phyloP scores from a whole-genome alignment of 2,797 vertebrate genomes.

The Balearica regulorum region DNA sequence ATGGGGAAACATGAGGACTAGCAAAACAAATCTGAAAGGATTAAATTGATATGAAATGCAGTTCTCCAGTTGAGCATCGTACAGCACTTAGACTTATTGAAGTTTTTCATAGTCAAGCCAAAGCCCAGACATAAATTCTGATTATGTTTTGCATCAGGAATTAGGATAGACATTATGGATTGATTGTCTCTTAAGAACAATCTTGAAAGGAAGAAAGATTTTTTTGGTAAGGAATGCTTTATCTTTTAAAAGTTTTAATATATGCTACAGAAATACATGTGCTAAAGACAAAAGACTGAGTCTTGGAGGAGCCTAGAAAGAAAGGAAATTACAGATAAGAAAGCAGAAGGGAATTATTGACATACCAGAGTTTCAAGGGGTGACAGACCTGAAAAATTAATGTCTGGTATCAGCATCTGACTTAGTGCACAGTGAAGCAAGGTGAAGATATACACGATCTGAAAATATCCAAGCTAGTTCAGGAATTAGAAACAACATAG shows the following conservation, averaged over 20 bases:
- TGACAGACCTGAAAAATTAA: background rate
- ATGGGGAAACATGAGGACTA: background rate
- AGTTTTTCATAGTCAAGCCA: background rate
- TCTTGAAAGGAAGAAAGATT: background rate
- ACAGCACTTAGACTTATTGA: background rate
- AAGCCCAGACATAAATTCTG: background rate
- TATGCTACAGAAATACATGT: background rate
- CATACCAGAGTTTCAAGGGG: background rate
- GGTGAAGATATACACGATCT: background rate
- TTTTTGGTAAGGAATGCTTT: background rate
- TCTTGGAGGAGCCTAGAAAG: background rate
- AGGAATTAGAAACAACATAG: background rate
- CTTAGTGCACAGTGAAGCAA: background rate
- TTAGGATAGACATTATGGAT: background rate
- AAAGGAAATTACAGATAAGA: background rate
- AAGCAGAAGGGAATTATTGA: background rate
- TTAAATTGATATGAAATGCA: background rate
- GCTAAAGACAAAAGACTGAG: background rate
- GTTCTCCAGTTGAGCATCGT: background rate
- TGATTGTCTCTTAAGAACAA: background rate
- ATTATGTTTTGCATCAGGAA: background rate
- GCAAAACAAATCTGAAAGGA: background rate
- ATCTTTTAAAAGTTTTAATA: background rate
- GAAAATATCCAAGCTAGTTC: background rate
- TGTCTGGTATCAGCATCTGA: background rate